phyloP scores from a whole-genome alignment of 1,140 invertebrate genomes.

The Drosophila oshimai region DNA sequence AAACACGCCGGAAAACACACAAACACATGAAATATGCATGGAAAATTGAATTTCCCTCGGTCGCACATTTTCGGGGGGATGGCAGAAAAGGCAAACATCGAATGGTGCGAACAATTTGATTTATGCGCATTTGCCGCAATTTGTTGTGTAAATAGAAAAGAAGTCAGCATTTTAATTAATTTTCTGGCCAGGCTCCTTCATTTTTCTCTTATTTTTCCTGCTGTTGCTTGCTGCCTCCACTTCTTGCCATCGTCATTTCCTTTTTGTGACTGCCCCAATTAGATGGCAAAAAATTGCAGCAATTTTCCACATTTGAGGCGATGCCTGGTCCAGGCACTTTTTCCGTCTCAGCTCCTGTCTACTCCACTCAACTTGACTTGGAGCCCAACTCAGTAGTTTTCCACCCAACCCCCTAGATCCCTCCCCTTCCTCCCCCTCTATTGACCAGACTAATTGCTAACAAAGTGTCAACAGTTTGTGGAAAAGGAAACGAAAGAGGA shows the following conservation, averaged over 20 bases:
- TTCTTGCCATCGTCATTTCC: conserved; percentile 10
- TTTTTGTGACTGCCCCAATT: conserved; percentile 53
- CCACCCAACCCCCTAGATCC: neutral
- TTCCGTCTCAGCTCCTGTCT: conserved; percentile 8
- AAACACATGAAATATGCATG: conserved; percentile 71
- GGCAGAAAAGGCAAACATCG: conserved; percentile 33
- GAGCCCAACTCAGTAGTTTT: conserved; percentile 1
- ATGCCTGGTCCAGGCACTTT: conserved; percentile 53
- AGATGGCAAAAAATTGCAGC: conserved; percentile 63
- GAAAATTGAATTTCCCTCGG: conserved; percentile 59
- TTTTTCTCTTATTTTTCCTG: neutral
- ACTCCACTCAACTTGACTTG: conserved; percentile 2
- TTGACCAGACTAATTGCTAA: conserved; percentile 75
- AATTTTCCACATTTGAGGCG: conserved; percentile 57
- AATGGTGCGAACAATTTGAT: conserved; percentile 76
- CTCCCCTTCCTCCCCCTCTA: conserved; percentile 1
- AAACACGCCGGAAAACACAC: conserved; percentile 52
- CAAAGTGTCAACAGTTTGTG: conserved; percentile 76
- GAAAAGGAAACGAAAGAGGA: conserved; percentile 6
- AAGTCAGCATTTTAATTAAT: conserved; percentile 76
- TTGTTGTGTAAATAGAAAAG: conserved; percentile 75
- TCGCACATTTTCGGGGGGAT: conserved; percentile 6
- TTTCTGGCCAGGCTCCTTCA: conserved; percentile 20
- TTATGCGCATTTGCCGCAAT: conserved; percentile 79
- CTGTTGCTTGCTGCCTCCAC: neutral